These are phyloP conservation scores for Cygnus atratus DNA, from an alignment of 2,113 vertebrate species.

Conservation along the genomic window DNA sequence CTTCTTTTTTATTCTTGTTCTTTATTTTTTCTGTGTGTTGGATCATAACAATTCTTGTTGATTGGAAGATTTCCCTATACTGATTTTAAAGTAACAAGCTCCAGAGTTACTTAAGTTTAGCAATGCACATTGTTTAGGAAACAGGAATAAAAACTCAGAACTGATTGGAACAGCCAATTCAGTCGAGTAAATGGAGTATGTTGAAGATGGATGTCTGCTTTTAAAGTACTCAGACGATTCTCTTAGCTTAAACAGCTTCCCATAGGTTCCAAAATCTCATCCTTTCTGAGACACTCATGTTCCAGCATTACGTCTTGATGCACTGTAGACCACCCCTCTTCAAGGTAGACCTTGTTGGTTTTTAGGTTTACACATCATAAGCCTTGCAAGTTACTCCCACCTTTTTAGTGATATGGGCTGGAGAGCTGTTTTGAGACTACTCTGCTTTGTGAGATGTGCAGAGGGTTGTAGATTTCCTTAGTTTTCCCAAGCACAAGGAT, in stretches of 20 bases:
- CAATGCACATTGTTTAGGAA: not conserved
- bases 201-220: not conserved
- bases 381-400: not conserved
- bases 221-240: not conserved
- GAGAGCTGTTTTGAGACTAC: not conserved
- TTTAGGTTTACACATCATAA: not conserved
- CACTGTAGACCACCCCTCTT: not conserved
- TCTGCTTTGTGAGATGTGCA: not conserved
- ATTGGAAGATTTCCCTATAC: not conserved
- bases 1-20: not conserved
- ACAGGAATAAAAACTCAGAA: not conserved
- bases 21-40: not conserved
- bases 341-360: not conserved
- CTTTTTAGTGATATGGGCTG: not conserved
- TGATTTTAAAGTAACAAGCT: not conserved
- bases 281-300: not conserved
- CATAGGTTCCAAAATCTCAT: not conserved
- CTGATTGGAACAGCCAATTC: not conserved
- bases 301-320: not conserved
- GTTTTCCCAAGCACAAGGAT: not conserved
- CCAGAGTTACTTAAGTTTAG: not conserved
- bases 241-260: not conserved
- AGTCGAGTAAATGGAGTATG: not conserved
- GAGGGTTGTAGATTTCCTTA: not conserved
- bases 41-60: not conserved